Evolutionary conservation across 2,888 invertebrate genomes (phyloP).

Genomic region (Esperia sulphurella): DNA sequence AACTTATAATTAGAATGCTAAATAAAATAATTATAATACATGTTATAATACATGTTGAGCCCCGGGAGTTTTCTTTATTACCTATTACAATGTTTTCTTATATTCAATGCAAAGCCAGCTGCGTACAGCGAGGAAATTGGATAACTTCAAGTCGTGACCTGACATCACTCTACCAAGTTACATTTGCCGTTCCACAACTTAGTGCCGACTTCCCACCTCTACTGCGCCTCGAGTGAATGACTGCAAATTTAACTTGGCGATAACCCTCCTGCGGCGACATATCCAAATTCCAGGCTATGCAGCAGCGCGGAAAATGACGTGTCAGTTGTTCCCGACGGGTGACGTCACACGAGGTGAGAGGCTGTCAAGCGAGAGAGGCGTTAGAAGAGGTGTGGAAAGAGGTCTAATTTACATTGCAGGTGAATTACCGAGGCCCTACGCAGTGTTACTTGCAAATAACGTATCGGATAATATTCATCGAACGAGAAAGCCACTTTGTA

Average conservation of each 20-base stretch:
- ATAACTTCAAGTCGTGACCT: conserved; percentile 28
- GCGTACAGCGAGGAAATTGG: conserved; percentile 23
- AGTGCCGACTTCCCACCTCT: no score
- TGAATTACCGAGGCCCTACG: no score
- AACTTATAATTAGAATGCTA: no score
- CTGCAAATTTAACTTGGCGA: conserved; percentile 16
- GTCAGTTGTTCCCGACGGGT: conserved; percentile 40
- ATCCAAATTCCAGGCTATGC: conserved; percentile 52
- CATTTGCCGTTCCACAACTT: conserved; percentile 9
- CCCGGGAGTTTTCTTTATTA: no score
- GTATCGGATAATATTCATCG: no score
- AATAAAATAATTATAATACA: no score
- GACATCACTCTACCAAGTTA: conserved; percentile 11
- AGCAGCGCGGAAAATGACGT: conserved; percentile 68
- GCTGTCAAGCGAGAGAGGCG: conserved; percentile 6
- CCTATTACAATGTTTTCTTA: conserved; percentile 3
- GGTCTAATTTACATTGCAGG: no score
- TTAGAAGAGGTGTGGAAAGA: background rate
- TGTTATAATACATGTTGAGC: no score
- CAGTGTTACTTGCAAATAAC: no score
- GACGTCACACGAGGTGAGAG: conserved; percentile 3
- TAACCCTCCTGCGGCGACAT: conserved; percentile 40
- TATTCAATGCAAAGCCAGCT: conserved; percentile 36
- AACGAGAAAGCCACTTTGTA: no score
- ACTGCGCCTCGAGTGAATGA: no score